phyloP scores from a whole-genome alignment of 2,888 invertebrate species.

The Tetropium fuscum region DNA sequence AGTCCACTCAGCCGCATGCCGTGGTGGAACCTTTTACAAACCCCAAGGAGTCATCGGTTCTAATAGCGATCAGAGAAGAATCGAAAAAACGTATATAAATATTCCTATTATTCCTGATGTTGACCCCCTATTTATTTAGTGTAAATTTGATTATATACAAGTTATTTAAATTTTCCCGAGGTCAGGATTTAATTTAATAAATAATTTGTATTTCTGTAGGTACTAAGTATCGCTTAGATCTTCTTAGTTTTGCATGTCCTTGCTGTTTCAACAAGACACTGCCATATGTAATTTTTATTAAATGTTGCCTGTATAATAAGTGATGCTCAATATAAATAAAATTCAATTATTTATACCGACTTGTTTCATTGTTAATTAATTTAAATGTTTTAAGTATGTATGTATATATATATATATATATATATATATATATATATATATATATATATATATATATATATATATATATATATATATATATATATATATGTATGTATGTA shows the following conservation, averaged over 20 bases:
- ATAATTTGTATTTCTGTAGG: conserved; percentile 23
- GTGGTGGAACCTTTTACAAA: conserved; percentile 63
- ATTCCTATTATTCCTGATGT: background rate
- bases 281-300: conserved; percentile 12
- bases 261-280: conserved; percentile 8
- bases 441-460: too few species aligned
- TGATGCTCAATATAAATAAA: conserved; percentile 12
- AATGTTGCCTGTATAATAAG: conserved; percentile 3
- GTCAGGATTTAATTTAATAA: conserved; percentile 23
- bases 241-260: too few species aligned
- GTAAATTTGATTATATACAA: background rate
- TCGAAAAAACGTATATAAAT: conserved; percentile 55
- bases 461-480: too few species aligned
- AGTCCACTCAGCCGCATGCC: conserved; percentile 64
- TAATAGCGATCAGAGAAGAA: conserved; percentile 63
- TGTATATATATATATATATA: background rate
- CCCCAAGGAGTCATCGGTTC: conserved; percentile 64
- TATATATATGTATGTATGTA: too few species aligned
- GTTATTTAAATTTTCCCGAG: conserved; percentile 8
- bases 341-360: background rate
- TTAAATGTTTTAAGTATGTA: background rate
- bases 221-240: conserved; percentile 19
- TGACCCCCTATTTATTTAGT: conserved; percentile 2
- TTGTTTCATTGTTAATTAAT: background rate
- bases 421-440: too few species aligned